Evolutionary conservation across 2,113 vertebrate genomes (phyloP), one percentile per base, ranked within the genome.

Genomic region (Eonycteris spelaea): DNA sequence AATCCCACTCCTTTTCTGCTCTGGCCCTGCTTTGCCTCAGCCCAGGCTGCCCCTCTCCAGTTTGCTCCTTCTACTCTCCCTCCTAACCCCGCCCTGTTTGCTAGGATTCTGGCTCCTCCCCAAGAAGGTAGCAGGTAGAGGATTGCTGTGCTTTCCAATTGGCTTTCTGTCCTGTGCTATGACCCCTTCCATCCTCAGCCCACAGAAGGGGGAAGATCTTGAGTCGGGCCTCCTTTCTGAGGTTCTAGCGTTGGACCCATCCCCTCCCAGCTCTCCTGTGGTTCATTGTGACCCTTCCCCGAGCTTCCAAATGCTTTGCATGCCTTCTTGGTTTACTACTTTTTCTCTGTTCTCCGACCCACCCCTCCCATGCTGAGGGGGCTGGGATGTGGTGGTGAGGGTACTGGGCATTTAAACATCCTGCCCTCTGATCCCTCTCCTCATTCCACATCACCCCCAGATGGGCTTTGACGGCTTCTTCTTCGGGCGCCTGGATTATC

Each of bases 401-500:
- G n/a, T 65, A 15, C 22, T 40, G 40, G 53, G 7, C 14, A 1
- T 35, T 57, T 30, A 51, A 19, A 71, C 40, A 68, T 7, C 26
- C 14, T 35, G 14, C 5, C 9, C 22, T 55, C 55, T 21, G 15
- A 22, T 43, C 38, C 65, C 0, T 0, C 7, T 38, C 33, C 6
- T 61, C 63, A 40, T 57, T 28, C 83, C 2, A 4, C 30, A 10
- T 45, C 8, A 8, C 33, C 19, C 8, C 4, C 75, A 99, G 99
- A 99, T 99, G 99, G 99, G 99, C 3, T 99, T 98, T 2, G 99
- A 99, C 1, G 99, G 99, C 67, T 98, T 99, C 68, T 99, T 99
- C 98, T 98, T 99, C 1, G 99, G 99, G 9, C 99, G 99, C 0
- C 94, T 99, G 75, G 99, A 99, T 98, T 99, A 99, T 97, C 99